Evolutionary conservation across 2,797 vertebrate species (phyloP).

Genomic region (Sciurus vulgaris): DNA sequence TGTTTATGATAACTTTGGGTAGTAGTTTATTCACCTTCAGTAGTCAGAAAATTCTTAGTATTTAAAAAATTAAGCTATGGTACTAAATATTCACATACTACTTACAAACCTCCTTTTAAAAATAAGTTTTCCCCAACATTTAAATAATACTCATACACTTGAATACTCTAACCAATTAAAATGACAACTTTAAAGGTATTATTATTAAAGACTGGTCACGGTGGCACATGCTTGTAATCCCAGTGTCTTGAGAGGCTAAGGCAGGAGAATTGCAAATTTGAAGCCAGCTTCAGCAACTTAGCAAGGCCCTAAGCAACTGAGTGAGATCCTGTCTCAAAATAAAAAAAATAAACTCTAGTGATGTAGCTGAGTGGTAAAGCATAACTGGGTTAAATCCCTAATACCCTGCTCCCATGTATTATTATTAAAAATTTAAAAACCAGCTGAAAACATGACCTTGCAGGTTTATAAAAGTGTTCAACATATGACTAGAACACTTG

Average conservation of each 20-base stretch:
- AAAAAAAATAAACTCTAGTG: too few relatives aligned
- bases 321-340: too few relatives aligned
- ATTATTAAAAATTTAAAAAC: background rate
- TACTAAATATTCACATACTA: background rate
- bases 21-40: background rate
- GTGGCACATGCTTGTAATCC: too few relatives aligned
- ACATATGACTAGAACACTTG: background rate
- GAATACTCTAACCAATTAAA: background rate
- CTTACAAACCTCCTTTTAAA: background rate
- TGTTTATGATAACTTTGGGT: background rate
- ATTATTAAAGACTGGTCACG: background rate
- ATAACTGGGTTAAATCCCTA: too few relatives aligned
- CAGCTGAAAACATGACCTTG: background rate
- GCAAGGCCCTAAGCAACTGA: too few relatives aligned
- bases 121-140: background rate
- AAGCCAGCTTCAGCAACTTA: too few relatives aligned
- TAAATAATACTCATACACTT: background rate
- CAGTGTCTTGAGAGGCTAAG: too few relatives aligned
- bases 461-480: background rate
- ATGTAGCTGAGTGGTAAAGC: background rate
- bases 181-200: background rate
- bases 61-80: background rate
- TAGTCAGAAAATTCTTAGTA: background rate
- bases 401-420: background rate
- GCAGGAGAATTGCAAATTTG: too few relatives aligned